Base-by-base conservation (phyloP, 35 echinoderm and acorn worm genomes). In the Anneissia japonica region DNA sequence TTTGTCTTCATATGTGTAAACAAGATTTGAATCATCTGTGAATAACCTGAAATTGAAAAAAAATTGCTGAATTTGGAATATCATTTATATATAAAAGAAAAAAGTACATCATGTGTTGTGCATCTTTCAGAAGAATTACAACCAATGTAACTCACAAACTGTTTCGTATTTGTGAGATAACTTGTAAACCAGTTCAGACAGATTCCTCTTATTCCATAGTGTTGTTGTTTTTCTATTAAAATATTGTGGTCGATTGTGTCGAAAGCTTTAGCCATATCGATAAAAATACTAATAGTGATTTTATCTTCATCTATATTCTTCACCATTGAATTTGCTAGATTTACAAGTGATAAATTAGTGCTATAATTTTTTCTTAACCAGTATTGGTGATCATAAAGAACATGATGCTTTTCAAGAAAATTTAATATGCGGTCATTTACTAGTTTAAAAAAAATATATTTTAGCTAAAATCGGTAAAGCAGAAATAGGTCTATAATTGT, bases 201-300 rank as follows among this genome's bases (percentile, higher is more conserved):
- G 0, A 17, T 39, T 38, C 79, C 79, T 39, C 79, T 81, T 38
- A 81, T 40, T 30, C 79, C 79, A 40, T 81, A 81, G 37, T 37
- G n/a, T 14, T 81, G 79, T 12, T 39, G 36, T 39, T 81, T 81
- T 4, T 39, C 16, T 30, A 81, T 4, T 38, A 81, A 40, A 81
- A 81, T 81, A 30, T 81, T 19, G 3, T 81, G 79, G 30, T 81
- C 38, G 10, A 81, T 81, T 30, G 79, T 81, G 26, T 81, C 79
- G 28, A 81, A 81, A 12, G 79, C 79, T 28, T 81, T 81, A 12
- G 35, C 38, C 26, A 81, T 38, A 40, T 81, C 79, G n/a, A 81
- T 81, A 28, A 40, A 81, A 17, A 81, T 81, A 10, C 79, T 37
- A 38, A 81, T 30, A 39, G 35, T 81, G 32, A 39, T 21, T 38